Evolutionary conservation across 2,797 vertebrate genomes (phyloP).

Genomic region (Philypnodon macrostomus): DNA sequence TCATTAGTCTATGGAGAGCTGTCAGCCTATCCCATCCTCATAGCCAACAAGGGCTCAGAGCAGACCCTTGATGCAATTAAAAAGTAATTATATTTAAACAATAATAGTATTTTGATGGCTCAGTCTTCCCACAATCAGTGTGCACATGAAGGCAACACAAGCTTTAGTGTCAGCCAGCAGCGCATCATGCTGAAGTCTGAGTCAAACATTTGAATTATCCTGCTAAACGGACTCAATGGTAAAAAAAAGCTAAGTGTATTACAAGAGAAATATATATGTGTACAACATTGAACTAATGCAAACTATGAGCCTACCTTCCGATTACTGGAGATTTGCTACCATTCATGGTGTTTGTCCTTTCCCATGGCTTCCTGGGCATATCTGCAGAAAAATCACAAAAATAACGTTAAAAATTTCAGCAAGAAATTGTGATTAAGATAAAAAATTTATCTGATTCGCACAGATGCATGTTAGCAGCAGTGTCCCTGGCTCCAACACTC

Average conservation of each 20-base stretch:
- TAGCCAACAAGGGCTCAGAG: no score
- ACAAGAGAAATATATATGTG: no score
- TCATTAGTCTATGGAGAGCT: no score
- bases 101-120: no score
- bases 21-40: no score
- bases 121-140: slow-evolving; percentile 2
- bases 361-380: slow-evolving; percentile 96
- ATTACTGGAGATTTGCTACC: slow-evolving; percentile 99
- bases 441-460: not conserved
- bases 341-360: slow-evolving; percentile 94
- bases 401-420: not conserved
- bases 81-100: no score
- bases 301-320: slow-evolving; percentile 95
- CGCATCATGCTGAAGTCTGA: slow-evolving; percentile 58
- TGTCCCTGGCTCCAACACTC: slow-evolving; percentile 45
- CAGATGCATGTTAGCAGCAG: slow-evolving; percentile 16
- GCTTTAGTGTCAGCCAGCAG: slow-evolving; percentile 65
- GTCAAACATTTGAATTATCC: slow-evolving; percentile 1
- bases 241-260: no score
- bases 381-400: slow-evolving; percentile 63
- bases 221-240: no score
- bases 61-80: no score
- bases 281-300: no score
- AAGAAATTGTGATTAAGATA: no score
- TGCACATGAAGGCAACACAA: slow-evolving; percentile 34